phyloP scores from a whole-genome alignment of 92 coral and sea anemone genomes.

The Epizoanthus ramosus region DNA sequence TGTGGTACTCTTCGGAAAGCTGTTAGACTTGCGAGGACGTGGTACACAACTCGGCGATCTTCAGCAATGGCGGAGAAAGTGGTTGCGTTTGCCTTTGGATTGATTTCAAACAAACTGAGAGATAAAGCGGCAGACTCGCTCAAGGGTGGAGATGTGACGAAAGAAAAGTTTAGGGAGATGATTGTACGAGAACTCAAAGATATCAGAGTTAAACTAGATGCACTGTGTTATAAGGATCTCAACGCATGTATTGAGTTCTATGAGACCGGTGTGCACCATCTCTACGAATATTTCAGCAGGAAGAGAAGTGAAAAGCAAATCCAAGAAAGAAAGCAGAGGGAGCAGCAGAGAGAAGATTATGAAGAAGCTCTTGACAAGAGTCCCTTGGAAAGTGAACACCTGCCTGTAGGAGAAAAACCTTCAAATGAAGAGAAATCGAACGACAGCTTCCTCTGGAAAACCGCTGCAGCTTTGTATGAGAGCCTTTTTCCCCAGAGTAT shows the following conservation, averaged over 20 bases:
- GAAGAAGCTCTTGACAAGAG: neutral
- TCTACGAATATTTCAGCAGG: constrained; percentile 28
- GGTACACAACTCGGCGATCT: neutral
- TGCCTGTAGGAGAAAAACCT: neutral
- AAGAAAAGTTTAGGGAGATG: constrained; percentile 34
- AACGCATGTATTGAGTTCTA: constrained; percentile 27
- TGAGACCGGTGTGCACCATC: constrained; percentile 23
- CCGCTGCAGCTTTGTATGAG: too few relatives aligned
- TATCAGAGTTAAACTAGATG: constrained; percentile 32
- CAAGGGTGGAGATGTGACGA: constrained; percentile 22
- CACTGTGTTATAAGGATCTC: constrained; percentile 29
- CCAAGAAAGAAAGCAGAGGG: neutral
- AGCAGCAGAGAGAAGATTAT: neutral
- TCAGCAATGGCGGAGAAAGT: neutral
- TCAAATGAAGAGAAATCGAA: neutral
- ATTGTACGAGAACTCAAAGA: constrained; percentile 42
- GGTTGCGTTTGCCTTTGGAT: neutral
- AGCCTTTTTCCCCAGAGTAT: too few relatives aligned
- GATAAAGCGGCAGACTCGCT: constrained; percentile 41
- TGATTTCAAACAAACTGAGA: constrained; percentile 11
- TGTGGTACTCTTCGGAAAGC: too few relatives aligned
- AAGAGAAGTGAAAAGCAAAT: neutral
- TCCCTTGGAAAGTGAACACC: constrained; percentile 1
- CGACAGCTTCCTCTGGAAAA: neutral
- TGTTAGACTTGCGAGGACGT: too few relatives aligned